Evolutionary conservation across 2,113 vertebrate genomes (phyloP).

Genomic region (Cebidichthys violaceus): DNA sequence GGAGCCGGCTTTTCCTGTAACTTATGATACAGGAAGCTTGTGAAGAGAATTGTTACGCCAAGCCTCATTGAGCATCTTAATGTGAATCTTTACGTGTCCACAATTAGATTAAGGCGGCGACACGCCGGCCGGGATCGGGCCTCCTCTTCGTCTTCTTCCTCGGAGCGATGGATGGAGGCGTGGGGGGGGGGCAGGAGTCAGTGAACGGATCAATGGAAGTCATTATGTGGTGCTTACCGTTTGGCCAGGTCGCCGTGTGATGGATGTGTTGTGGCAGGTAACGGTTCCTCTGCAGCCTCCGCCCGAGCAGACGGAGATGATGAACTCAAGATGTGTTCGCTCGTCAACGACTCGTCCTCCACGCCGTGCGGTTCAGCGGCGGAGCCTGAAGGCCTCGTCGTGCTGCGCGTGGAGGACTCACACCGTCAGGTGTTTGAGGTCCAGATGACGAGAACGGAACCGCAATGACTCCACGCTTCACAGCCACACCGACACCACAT

Average conservation of each 20-base stretch:
- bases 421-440: neutral
- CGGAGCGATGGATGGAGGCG: conserved; percentile 33
- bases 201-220: conserved; percentile 70
- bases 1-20: conserved; percentile 83
- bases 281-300: conserved; percentile 24
- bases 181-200: conserved; percentile 33
- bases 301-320: conserved; percentile 44
- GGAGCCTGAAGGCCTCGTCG: conserved; percentile 14
- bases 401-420: neutral
- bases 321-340: conserved; percentile 63
- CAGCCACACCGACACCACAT: no score
- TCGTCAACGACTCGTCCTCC: conserved; percentile 50
- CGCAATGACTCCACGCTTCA: neutral
- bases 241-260: conserved; percentile 64
- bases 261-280: conserved; percentile 65
- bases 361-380: conserved; percentile 44
- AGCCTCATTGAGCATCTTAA: conserved; percentile 90
- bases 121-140: conserved; percentile 24
- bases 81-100: conserved; percentile 87
- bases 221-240: conserved; percentile 69
- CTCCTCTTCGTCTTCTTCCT: conserved; percentile 37
- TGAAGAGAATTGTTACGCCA: conserved; percentile 86
- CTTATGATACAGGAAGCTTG: conserved; percentile 87
- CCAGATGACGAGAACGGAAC: neutral
- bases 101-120: conserved; percentile 85